Base-by-base conservation (phyloP, 2,113 vertebrate species). In the Dipodomys merriami region DNA sequence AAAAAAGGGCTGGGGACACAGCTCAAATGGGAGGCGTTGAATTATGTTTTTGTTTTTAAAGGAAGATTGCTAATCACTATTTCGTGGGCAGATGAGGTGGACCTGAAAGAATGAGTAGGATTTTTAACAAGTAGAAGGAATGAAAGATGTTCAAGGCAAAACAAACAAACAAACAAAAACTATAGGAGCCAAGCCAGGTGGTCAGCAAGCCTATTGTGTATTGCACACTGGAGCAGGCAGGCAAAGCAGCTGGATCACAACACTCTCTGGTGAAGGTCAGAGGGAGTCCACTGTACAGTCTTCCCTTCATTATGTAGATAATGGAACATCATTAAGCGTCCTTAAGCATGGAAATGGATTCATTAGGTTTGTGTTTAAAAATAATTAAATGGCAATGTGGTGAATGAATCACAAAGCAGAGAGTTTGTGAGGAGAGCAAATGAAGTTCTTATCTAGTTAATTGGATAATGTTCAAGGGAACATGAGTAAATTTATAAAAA, bases 401-500 rank as follows among this genome's bases (percentile, higher is more conserved):
- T 46, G n/a, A 94, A 83, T 91, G 29, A 89, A 87, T 84, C 73
- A 39, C 30, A 29, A 71, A 94, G 39, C 4, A 76, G 35, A 81
- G 77, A 44, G 8, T 91, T 68, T 77, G 35, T 90, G 72, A 95
- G 49, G 79, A 94, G 78, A 79, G 49, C 35, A 93, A 95, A 90
- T 83, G 39, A 91, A 85, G 53, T 90, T 72, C 74, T 94, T 95
- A 91, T 93, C 87, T 71, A 22, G n/a, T 90, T 94, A 95, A 94
- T 87, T 90, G 65, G 44, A 68, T 95, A 91, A 90, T 72, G 16
- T 90, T 67, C 23, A 72, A 89, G 64, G 94, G 93, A 95, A 78
- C 23, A 90, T 69, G 39, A 86, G 60, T 65, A 81, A 67, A 91
- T 89, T 77, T 74, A 86, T 73, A 89, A 93, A 82, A 33, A 86